phyloP scores from a whole-genome alignment of 2,888 invertebrate species.

The Drosophila phalerata region DNA sequence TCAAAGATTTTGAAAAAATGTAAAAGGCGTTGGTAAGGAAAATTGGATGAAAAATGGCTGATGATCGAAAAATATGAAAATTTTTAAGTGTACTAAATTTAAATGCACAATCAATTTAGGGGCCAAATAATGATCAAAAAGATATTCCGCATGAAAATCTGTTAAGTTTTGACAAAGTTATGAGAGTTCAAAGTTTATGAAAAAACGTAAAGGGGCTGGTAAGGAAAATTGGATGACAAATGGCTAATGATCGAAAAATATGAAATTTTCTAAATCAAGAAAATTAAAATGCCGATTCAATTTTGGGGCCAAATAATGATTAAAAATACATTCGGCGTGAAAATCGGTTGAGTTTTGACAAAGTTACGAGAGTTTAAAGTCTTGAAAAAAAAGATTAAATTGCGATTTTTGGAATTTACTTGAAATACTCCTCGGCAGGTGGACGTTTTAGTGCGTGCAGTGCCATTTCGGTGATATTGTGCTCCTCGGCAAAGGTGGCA shows the following conservation, averaged over 20 bases:
- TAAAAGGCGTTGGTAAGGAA: neutral
- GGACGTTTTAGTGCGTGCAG: conserved; percentile 87
- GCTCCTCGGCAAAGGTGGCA: conserved; percentile 86
- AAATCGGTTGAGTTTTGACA: neutral
- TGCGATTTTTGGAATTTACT: conserved; percentile 85
- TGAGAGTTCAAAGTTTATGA: too few relatives aligned
- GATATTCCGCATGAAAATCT: too few relatives aligned
- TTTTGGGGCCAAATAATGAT: neutral
- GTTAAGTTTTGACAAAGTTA: too few relatives aligned
- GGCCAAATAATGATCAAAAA: too few relatives aligned
- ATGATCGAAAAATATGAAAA: too few relatives aligned
- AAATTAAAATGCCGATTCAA: neutral
- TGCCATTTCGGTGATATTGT: conserved; percentile 87
- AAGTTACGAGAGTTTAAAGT: neutral
- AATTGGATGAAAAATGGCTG: too few relatives aligned
- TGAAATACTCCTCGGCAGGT: conserved; percentile 91
- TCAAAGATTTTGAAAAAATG: neutral
- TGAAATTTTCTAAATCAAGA: neutral
- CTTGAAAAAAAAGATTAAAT: neutral
- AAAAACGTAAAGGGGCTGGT: neutral
- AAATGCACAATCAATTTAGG: too few relatives aligned
- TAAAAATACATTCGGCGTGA: neutral
- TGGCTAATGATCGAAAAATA: too few relatives aligned
- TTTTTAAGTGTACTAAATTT: too few relatives aligned
- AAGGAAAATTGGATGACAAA: neutral